Evolutionary conservation across 2,797 vertebrate species (phyloP), one percentile per base, ranked within the genome.

Genomic region (Sebastes taczanowskii): DNA sequence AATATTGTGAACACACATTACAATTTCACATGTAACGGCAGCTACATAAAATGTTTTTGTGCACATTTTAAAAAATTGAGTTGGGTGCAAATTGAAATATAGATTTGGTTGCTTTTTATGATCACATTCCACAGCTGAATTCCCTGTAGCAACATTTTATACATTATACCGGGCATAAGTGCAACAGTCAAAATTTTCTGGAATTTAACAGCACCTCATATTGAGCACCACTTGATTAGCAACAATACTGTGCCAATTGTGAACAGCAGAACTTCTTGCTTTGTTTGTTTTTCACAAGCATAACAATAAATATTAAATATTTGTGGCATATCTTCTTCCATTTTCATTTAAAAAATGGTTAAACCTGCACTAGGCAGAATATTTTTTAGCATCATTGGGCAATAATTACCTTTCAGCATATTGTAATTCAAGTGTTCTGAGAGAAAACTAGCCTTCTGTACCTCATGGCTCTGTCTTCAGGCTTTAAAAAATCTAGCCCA

Each of bases 231-330:
- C 77, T 76, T 80, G 20, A 64, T 61, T 61, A 56, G 30, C 20
- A 77, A 30, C 64, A 65, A 61, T 42, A 58, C n/a, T 77, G 32
- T 77, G 25, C 1, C 34, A 32, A 16, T 20, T 85, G 55, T 74
- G 38, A 78, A 64, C 34, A 74, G n/a, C 13, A 23, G 13, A 65
- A 66, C 69, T 61, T 67, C 6, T 65, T 74, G 80, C 80, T 89
- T 90, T 81, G 25, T 13, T 67, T 72, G 22, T 78, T 75, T 76
- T 75, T 52, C 60, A 83, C 35, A 80, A 38, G 74, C 70, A 75
- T 75, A 9, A n/a, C 66, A 58, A 84, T 66, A 79, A 73, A 80
- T 23, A 59, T n/a, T 2, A 46, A 58, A 68, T 32, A 49, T 29
- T 58, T 68, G 67, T 78, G 49, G 38, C n/a, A 78, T 25, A 27